phyloP scores from a whole-genome alignment of 2,797 vertebrate species.

The Chelmon rostratus region DNA sequence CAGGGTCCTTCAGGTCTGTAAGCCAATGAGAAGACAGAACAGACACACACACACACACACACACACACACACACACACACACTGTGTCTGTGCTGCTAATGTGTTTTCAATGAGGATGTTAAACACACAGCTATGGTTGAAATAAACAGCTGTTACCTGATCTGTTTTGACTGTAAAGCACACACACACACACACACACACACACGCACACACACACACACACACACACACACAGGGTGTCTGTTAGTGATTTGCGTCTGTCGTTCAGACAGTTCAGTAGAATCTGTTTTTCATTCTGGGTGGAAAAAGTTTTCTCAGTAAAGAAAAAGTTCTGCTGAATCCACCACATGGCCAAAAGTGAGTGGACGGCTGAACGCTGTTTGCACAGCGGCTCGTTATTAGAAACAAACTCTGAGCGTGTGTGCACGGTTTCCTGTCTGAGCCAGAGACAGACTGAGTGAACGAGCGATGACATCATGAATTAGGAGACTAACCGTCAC shows the following conservation, averaged over 20 bases:
- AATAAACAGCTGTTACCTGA: background rate
- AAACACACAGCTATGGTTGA: background rate
- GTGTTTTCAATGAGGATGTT: constrained; percentile 1
- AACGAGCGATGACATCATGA: too few species aligned
- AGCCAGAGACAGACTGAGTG: too few species aligned
- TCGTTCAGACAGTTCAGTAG: background rate
- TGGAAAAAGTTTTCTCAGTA: constrained; percentile 11
- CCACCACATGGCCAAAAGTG: background rate
- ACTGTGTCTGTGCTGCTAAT: background rate
- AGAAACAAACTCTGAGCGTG: too few species aligned
- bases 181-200: constrained; percentile 17
- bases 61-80: background rate
- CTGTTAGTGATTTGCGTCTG: constrained; percentile 23
- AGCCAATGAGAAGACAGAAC: too few species aligned
- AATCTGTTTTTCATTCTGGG: constrained; percentile 29
- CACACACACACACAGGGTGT: background rate
- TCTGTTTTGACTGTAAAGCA: background rate
- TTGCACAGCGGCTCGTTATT: too few species aligned
- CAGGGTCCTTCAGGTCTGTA: too few species aligned
- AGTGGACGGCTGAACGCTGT: background rate
- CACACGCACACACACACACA: constrained; percentile 9
- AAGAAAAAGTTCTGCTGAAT: background rate
- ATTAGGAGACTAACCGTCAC: too few species aligned
- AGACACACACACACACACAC: background rate
- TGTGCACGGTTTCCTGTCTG: too few species aligned